phyloP scores from a whole-genome alignment of 2,888 invertebrate genomes.

The Oscheius onirici region DNA sequence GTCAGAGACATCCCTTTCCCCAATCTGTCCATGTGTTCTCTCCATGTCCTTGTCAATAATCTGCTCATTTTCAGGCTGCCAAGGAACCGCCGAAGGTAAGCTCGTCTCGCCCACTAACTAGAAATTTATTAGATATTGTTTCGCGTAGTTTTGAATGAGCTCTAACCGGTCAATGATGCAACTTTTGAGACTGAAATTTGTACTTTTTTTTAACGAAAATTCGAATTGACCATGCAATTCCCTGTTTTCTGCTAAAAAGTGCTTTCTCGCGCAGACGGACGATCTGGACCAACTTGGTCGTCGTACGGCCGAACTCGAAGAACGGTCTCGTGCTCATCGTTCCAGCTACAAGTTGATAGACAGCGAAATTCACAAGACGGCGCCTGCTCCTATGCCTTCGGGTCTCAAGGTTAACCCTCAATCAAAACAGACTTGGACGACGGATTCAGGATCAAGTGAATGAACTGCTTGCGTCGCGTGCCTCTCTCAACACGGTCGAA shows the following conservation, averaged over 20 bases:
- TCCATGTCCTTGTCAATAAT: slow-evolving; percentile 5
- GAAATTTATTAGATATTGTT: neutral
- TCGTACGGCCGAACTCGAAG: slow-evolving; percentile 54
- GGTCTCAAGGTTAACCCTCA: slow-evolving; percentile 54
- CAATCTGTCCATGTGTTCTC: slow-evolving; percentile 35
- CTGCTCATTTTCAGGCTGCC: slow-evolving; percentile 57
- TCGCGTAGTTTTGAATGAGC: slow-evolving; percentile 14
- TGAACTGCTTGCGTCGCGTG: slow-evolving; percentile 61
- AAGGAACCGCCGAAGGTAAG: slow-evolving; percentile 63
- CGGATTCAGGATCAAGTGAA: slow-evolving; percentile 55
- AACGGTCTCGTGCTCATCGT: slow-evolving; percentile 54
- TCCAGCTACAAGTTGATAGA: slow-evolving; percentile 59
- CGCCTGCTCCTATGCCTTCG: slow-evolving; percentile 62
- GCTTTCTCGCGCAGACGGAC: slow-evolving; percentile 51
- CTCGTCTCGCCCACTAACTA: slow-evolving; percentile 25
- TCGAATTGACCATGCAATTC: neutral
- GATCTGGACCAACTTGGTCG: slow-evolving; percentile 68
- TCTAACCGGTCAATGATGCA: slow-evolving; percentile 4
- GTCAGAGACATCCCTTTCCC: slow-evolving; percentile 1
- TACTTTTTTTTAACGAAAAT: neutral
- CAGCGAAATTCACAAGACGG: slow-evolving; percentile 64
- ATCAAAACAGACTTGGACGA: neutral
- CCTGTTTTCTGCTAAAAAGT: neutral
- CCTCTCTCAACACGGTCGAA: slow-evolving; percentile 48
- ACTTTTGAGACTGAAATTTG: neutral